Conservation (phyloP, 92 coral and sea anemone genomes). For the Meandrina meandrites region DNA sequence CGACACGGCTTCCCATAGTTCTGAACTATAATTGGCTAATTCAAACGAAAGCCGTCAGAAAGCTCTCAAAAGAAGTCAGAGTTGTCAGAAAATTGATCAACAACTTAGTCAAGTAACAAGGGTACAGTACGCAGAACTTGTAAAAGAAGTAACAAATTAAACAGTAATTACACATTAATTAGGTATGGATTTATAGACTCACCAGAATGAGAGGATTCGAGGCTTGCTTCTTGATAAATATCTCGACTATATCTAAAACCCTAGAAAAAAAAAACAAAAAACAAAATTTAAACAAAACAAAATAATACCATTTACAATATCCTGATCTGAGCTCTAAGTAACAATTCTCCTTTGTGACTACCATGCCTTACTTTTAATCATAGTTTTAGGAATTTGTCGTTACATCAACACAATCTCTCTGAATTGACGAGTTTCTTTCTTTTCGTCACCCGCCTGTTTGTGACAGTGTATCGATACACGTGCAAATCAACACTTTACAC, state of each 20-base stretch:
- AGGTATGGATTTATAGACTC: conserved; percentile 17
- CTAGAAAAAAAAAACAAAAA: conserved; percentile 59
- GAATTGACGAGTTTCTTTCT: no score
- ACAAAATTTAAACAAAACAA: no score
- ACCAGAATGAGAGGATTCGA: conserved; percentile 80
- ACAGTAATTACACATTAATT: no score
- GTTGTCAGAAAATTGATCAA: no score
- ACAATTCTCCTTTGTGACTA: not conserved
- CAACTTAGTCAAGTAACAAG: no score
- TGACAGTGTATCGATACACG: not conserved
- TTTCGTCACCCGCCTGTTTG: no score
- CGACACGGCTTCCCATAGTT: no score
- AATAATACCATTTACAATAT: not conserved
- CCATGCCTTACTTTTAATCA: not conserved
- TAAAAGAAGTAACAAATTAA: no score
- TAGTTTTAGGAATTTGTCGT: not conserved
- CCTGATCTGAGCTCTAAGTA: not conserved
- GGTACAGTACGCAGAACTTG: no score
- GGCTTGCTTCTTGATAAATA: conserved; percentile 86
- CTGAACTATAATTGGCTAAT: no score
- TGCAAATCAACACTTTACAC: not conserved
- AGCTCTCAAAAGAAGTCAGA: no score
- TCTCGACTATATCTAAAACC: conserved; percentile 88
- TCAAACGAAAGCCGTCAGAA: no score
- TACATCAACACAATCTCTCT: not conserved